Percentiles rank a stretch among this genome's conserved stretches.
phyloP scores from a whole-genome alignment of 2,888 invertebrate genomes.

The Deilephila elpenor region DNA sequence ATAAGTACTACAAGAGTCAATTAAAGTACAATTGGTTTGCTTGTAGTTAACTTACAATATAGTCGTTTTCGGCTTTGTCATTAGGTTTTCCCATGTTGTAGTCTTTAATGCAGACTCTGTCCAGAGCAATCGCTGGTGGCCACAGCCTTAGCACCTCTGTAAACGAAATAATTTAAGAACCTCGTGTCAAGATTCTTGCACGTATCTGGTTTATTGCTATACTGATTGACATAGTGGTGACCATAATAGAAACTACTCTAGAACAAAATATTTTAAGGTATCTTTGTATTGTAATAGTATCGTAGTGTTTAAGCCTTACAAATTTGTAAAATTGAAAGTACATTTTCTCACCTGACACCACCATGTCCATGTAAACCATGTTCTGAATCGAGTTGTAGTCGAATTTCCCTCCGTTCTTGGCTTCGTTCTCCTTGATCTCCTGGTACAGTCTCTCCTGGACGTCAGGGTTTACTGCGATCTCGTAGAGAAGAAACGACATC shows the following conservation, averaged over 20 bases:
- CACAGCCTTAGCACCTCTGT: constrained; percentile 76
- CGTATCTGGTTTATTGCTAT: no score
- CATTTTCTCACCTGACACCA: constrained; percentile 73
- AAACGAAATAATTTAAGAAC: constrained; percentile 29
- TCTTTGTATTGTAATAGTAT: no score
- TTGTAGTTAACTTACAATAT: constrained; percentile 55
- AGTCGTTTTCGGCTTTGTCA: constrained; percentile 54
- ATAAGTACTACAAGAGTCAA: background rate
- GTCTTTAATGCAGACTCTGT: constrained; percentile 75
- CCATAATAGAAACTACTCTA: no score
- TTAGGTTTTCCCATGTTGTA: constrained; percentile 72
- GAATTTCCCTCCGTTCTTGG: constrained; percentile 64
- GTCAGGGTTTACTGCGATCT: constrained; percentile 84
- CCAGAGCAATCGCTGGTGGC: constrained; percentile 68
- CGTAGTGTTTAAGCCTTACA: background rate
- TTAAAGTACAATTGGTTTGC: background rate
- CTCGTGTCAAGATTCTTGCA: no score
- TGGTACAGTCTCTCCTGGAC: constrained; percentile 79
- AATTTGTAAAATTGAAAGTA: background rate
- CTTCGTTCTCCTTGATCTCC: constrained; percentile 79
- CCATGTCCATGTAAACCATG: constrained; percentile 86
- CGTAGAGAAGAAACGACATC: constrained; percentile 80
- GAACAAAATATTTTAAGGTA: no score
- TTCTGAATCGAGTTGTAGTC: constrained; percentile 76
- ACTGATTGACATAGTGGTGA: no score